Evolutionary conservation across 2,888 invertebrate genomes (phyloP).

Genomic region (Acrobasis repandana): DNA sequence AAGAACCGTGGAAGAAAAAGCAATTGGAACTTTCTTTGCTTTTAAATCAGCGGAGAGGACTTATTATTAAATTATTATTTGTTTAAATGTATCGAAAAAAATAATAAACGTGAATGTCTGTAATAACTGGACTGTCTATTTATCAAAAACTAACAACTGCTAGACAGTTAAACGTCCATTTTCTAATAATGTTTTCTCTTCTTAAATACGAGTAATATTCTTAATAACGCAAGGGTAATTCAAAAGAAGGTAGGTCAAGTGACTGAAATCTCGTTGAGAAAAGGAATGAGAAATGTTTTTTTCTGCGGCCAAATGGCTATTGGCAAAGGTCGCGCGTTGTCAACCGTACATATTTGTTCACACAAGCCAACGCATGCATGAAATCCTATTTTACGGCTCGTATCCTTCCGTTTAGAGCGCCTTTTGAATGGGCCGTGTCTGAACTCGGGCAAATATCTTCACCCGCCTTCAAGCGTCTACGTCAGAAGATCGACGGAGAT

Average conservation of each 20-base stretch:
- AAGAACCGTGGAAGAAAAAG: no score
- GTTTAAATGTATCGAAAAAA: no score
- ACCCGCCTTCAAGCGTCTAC: conserved; percentile 50
- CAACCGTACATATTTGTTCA: conserved; percentile 80
- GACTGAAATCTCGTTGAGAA: conserved; percentile 25
- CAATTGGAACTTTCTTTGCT: no score
- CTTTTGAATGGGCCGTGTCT: conserved; percentile 75
- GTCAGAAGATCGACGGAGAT: conserved; percentile 44
- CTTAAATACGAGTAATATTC: no score
- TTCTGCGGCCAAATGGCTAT: conserved; percentile 55
- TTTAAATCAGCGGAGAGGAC: no score
- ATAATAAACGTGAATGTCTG: no score
- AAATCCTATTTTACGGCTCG: conserved; percentile 82
- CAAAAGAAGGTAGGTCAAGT: not conserved
- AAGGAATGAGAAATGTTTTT: conserved; percentile 51
- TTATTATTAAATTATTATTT: no score
- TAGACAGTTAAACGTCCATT: no score
- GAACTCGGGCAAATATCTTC: conserved; percentile 69
- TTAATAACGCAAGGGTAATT: conserved; percentile 1
- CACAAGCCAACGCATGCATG: conserved; percentile 79
- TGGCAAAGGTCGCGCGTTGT: conserved; percentile 74
- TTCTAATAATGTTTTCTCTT: no score
- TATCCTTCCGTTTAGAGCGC: conserved; percentile 75
- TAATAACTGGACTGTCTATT: no score
- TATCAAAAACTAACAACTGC: no score